These are phyloP conservation scores for Callipepla californica DNA, from an alignment of 2,113 vertebrate genomes.

Conservation along the genomic window DNA sequence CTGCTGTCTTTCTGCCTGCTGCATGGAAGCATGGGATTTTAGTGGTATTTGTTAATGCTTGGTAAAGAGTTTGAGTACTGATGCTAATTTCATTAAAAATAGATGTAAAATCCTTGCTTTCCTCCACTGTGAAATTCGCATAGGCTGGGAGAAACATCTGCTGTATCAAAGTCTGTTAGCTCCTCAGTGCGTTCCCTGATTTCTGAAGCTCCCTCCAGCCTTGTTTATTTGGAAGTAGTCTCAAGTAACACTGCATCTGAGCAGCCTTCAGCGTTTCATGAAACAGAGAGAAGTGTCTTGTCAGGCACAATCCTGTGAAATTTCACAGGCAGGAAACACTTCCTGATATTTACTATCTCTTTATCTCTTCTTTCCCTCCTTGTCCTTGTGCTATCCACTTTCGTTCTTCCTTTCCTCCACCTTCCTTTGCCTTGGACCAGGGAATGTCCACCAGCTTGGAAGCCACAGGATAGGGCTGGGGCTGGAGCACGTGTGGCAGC, in stretches of 20 bases:
- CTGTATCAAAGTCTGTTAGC: background rate
- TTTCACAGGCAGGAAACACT: background rate
- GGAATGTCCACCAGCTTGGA: background rate
- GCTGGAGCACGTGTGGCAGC: background rate
- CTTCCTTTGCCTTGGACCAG: background rate
- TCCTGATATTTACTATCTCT: background rate
- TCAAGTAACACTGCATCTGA: background rate
- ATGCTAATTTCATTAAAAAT: background rate
- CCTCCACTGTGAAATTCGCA: background rate
- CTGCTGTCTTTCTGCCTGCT: background rate
- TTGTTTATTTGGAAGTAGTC: background rate
- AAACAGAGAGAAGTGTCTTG: background rate
- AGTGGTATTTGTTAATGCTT: background rate
- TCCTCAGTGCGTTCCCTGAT: background rate
- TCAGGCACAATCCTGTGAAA: background rate
- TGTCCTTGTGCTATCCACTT: background rate
- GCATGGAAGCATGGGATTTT: background rate
- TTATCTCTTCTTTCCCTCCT: fast-evolving
- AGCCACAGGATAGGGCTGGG: background rate
- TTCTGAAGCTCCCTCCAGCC: background rate
- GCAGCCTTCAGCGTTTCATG: background rate
- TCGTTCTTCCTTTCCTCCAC: background rate
- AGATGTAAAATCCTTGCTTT: background rate
- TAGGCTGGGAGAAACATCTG: background rate
- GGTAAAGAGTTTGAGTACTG: background rate